Conservation (phyloP, 2,113 vertebrate species). For the Saccopteryx leptura region DNA sequence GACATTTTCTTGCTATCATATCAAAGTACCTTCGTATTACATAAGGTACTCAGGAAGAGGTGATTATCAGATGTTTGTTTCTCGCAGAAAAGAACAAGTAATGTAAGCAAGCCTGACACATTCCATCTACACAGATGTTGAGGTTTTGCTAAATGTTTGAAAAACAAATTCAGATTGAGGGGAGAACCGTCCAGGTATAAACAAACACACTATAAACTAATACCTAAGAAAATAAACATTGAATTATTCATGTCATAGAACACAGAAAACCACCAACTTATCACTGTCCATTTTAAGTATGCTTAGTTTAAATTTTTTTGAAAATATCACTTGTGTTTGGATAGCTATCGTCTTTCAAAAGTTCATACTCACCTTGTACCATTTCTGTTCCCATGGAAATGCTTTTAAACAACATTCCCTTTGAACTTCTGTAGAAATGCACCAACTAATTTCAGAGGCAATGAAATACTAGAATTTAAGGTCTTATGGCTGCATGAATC, state of each 20-base stretch:
- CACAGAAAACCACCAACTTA: background rate
- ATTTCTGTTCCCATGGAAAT: background rate
- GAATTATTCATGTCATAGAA: background rate
- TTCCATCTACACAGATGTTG: background rate
- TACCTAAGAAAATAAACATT: constrained; percentile 46
- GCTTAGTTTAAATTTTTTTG: constrained; percentile 34
- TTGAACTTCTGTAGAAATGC: constrained; percentile 3
- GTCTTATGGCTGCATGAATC: background rate
- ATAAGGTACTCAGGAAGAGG: background rate
- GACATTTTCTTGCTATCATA: background rate
- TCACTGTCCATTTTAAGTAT: constrained; percentile 19
- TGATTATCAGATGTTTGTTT: background rate
- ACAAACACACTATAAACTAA: constrained; percentile 11
- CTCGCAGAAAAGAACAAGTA: background rate
- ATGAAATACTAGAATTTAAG: background rate
- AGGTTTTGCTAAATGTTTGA: background rate
- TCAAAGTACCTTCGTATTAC: background rate
- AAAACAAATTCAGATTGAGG: constrained; percentile 9
- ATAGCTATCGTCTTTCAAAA: constrained; percentile 53
- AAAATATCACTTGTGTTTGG: constrained; percentile 57
- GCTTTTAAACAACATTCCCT: background rate
- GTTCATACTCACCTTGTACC: background rate
- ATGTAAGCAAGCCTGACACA: background rate
- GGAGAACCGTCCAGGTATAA: background rate
- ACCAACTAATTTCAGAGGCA: background rate